phyloP scores from a whole-genome alignment of 1,140 invertebrate genomes.

The Drosophila novamexicana region DNA sequence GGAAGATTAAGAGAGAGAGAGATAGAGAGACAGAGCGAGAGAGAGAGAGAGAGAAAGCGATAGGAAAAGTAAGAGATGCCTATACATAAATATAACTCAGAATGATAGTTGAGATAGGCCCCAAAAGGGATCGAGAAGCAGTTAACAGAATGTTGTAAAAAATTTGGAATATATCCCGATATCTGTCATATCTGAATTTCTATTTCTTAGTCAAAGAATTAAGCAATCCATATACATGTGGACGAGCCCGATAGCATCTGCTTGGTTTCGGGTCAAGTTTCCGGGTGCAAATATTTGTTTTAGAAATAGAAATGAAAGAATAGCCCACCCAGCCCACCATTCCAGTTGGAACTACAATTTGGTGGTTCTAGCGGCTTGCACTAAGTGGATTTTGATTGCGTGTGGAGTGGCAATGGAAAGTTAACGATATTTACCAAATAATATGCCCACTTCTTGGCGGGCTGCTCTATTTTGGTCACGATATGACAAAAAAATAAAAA shows the following conservation, averaged over 20 bases:
- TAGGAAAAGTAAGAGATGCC: not conserved
- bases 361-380: conserved; percentile 5
- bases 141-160: not conserved
- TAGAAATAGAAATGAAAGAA: too few species aligned
- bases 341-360: not conserved
- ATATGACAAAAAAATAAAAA: conserved; percentile 17
- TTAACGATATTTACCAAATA: conserved; percentile 81
- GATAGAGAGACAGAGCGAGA: not conserved
- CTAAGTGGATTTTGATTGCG: conserved; percentile 62
- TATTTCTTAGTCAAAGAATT: not conserved
- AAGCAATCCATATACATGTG: not conserved
- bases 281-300: not conserved
- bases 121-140: not conserved
- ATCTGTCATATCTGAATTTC: too few species aligned
- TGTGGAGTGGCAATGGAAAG: conserved; percentile 67
- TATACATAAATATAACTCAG: too few species aligned
- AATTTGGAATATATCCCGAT: too few species aligned
- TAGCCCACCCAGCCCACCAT: too few species aligned
- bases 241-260: not conserved
- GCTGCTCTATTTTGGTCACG: conserved; percentile 12
- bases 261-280: not conserved
- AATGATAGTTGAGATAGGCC: not conserved
- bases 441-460: conserved; percentile 39
- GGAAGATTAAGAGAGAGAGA: too few species aligned
- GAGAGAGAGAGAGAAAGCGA: not conserved